These are phyloP conservation scores for Pollenia labialis DNA, from an alignment of 2,888 invertebrate species.

Conservation along the genomic window DNA sequence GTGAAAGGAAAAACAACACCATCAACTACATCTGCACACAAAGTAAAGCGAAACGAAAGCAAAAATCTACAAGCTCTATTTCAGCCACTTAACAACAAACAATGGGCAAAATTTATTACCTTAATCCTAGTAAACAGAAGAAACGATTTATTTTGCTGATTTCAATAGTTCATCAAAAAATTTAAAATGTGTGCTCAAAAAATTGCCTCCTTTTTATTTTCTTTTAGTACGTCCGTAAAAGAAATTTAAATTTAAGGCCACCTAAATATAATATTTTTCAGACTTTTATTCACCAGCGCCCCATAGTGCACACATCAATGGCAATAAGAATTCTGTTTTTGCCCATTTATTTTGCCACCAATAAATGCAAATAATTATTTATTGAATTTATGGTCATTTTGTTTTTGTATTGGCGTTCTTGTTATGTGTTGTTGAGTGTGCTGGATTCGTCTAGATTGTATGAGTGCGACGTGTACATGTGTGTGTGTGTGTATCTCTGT, in stretches of 20 bases:
- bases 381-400: conserved; percentile 80
- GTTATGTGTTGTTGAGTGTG: conserved; percentile 51
- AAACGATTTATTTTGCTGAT: too few species aligned
- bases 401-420: conserved; percentile 70
- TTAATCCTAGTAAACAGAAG: too few species aligned
- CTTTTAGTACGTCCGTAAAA: too few species aligned
- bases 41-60: conserved; percentile 17
- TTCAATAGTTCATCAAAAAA: too few species aligned
- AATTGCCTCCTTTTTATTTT: too few species aligned
- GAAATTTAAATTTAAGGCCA: too few species aligned
- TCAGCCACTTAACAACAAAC: conserved; percentile 58
- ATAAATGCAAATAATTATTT: conserved; percentile 81
- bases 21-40: conserved; percentile 52
- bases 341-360: conserved; percentile 66
- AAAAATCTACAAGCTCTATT: conserved; percentile 41
- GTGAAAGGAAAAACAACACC: conserved; percentile 21
- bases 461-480: conserved; percentile 64
- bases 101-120: background rate
- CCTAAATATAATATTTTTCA: too few species aligned
- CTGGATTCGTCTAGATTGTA: background rate
- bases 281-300: too few species aligned
- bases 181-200: too few species aligned
- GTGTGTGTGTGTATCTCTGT: conserved; percentile 38
- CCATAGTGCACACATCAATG: conserved; percentile 29
- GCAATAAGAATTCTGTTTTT: conserved; percentile 36